Conservation (phyloP, 2,113 vertebrate species). For the Microtus richardsoni region DNA sequence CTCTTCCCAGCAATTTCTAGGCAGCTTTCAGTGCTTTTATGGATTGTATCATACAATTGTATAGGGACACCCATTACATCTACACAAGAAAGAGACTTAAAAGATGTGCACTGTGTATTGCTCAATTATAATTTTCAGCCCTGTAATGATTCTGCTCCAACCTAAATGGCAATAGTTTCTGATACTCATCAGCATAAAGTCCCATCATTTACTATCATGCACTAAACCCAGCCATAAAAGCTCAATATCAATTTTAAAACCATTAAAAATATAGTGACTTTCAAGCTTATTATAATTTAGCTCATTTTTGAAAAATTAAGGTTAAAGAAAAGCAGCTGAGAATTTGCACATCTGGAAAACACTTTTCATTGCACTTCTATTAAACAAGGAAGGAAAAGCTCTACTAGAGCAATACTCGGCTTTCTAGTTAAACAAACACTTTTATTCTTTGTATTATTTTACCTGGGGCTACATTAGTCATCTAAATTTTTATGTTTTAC, state of each 20-base stretch:
- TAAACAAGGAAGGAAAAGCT: conserved; percentile 76
- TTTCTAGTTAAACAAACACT: conserved; percentile 82
- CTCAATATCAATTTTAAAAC: conserved; percentile 74
- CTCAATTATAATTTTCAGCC: conserved; percentile 10
- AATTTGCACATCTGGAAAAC: conserved; percentile 84
- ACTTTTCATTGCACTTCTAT: conserved; percentile 83
- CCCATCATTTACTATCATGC: conserved; percentile 53
- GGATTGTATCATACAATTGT: neutral
- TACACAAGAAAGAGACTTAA: neutral
- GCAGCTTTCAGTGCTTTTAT: neutral
- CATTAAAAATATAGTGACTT: conserved; percentile 74
- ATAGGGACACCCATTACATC: neutral
- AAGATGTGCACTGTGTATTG: neutral
- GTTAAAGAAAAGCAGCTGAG: conserved; percentile 72
- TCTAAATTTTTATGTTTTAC: conserved; percentile 72
- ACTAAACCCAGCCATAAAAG: conserved; percentile 60
- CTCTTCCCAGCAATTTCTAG: neutral
- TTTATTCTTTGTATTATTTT: conserved; percentile 81
- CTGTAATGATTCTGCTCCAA: neutral
- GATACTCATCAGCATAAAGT: conserved; percentile 13
- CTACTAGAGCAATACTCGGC: conserved; percentile 67
- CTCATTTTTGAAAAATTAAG: conserved; percentile 74
- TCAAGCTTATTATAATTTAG: conserved; percentile 65
- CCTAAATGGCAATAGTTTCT: neutral
- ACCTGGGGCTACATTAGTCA: conserved; percentile 77